A percentile compares a stretch with the other conserved stretches of the same genome.
These are phyloP conservation scores for Dyspetes luteomarginatus DNA, from an alignment of 2,888 invertebrate species.

Conservation along the genomic window DNA sequence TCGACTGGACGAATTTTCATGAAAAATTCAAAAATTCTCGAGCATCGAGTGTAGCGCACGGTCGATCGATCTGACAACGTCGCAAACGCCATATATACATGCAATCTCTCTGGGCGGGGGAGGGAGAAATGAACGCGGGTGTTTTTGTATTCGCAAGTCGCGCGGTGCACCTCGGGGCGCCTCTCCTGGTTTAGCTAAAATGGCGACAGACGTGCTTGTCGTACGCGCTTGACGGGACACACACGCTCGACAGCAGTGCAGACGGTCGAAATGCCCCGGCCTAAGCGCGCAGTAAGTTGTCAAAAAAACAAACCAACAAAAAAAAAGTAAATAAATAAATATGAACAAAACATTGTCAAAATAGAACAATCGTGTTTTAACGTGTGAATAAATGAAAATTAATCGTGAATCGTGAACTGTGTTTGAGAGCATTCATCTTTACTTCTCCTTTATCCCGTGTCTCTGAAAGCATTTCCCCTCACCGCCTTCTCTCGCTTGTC, in stretches of 20 bases:
- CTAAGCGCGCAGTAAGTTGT: constrained; percentile 75
- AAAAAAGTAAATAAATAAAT: too few species aligned
- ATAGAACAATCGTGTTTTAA: neutral
- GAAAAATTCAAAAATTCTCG: constrained; percentile 40
- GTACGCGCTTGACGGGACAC: constrained; percentile 73
- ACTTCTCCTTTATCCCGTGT: neutral
- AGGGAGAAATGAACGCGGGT: constrained; percentile 76
- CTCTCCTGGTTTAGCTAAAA: constrained; percentile 74
- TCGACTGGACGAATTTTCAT: neutral
- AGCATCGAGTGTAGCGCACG: constrained; percentile 31
- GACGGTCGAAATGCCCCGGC: constrained; percentile 75
- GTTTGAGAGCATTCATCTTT: neutral
- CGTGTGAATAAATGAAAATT: too few species aligned
- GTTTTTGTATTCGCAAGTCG: constrained; percentile 77
- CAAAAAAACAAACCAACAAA: constrained; percentile 8
- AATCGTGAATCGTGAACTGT: neutral
- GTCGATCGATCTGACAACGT: constrained; percentile 71
- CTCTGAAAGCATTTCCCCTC: neutral
- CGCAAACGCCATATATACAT: constrained; percentile 32
- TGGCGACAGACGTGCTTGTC: constrained; percentile 78
- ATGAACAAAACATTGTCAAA: neutral
- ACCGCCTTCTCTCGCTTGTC: constrained; percentile 11
- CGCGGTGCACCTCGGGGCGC: constrained; percentile 76
- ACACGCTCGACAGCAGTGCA: constrained; percentile 65
- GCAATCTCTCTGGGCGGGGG: constrained; percentile 54